A percentile compares a stretch with the other conserved stretches of the same genome.
Conservation (phyloP, 2,888 invertebrate species). For the Leptodirus hochenwartii region DNA sequence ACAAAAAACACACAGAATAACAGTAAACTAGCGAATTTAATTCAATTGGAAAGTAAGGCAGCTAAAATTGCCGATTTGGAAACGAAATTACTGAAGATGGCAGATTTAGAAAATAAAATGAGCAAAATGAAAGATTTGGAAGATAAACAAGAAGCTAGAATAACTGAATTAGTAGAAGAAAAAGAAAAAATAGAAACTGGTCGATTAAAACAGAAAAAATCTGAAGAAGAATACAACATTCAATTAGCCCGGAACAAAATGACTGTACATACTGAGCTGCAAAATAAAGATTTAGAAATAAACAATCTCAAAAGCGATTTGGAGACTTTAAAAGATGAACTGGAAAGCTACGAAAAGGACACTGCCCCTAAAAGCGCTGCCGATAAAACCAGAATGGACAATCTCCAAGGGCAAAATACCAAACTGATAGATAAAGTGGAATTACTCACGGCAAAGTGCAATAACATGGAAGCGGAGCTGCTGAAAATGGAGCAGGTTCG, state of each 20-base stretch:
- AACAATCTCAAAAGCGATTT: slow-evolving; percentile 21
- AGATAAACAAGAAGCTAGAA: no score
- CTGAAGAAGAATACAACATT: slow-evolving; percentile 24
- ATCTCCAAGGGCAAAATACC: slow-evolving; percentile 23
- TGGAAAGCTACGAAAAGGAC: slow-evolving; percentile 17
- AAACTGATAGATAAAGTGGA: slow-evolving; percentile 25
- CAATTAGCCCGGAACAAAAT: slow-evolving; percentile 25
- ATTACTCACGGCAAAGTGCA: slow-evolving; percentile 20
- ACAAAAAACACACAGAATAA: slow-evolving; percentile 11
- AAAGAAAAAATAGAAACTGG: no score
- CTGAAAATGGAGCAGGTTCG: slow-evolving; percentile 22
- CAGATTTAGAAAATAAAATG: no score
- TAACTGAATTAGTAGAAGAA: no score
- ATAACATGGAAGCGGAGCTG: slow-evolving; percentile 21
- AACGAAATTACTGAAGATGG: slow-evolving; percentile 9
- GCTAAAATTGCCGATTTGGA: slow-evolving; percentile 16
- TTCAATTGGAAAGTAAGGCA: slow-evolving; percentile 13
- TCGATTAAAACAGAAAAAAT: slow-evolving; percentile 12
- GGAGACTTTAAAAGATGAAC: slow-evolving; percentile 17
- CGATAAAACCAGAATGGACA: slow-evolving; percentile 19
- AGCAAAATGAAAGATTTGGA: no score
- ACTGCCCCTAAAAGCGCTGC: no score
- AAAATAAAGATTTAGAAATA: slow-evolving; percentile 24
- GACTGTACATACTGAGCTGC: slow-evolving; percentile 25
- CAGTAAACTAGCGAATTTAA: slow-evolving; percentile 20